Conservation (phyloP, 2,888 invertebrate genomes). For the Drosophila niveifrons region DNA sequence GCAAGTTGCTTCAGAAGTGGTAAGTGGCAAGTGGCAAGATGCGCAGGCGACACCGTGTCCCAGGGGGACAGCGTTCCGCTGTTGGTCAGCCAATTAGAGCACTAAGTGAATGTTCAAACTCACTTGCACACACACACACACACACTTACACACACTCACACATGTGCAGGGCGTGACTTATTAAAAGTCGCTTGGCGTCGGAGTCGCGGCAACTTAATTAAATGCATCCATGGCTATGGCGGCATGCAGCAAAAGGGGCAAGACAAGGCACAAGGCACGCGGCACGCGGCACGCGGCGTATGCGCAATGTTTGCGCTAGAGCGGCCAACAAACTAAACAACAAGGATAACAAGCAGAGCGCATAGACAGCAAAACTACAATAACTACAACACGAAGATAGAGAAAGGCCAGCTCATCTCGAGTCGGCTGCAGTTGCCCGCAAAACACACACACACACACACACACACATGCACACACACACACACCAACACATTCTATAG, state of each 20-base stretch:
- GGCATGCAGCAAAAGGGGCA: constrained; percentile 21
- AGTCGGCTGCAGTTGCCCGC: constrained; percentile 32
- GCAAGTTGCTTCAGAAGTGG: background rate
- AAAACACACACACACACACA: constrained; percentile 20
- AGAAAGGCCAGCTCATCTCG: constrained; percentile 7
- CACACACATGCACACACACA: background rate
- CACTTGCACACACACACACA: background rate
- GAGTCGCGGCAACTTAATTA: constrained; percentile 60
- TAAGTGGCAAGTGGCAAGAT: background rate
- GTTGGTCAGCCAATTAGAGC: constrained; percentile 42
- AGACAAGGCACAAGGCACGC: constrained; percentile 1
- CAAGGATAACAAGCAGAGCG: constrained; percentile 37
- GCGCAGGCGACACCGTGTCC: background rate
- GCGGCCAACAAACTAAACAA: constrained; percentile 45
- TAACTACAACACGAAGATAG: background rate
- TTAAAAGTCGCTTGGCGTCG: constrained; percentile 41
- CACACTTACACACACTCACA: background rate
- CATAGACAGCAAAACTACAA: constrained; percentile 21
- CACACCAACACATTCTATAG: background rate
- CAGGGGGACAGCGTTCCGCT: constrained; percentile 5
- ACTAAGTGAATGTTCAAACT: constrained; percentile 24
- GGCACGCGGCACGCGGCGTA: constrained; percentile 44
- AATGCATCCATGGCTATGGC: constrained; percentile 43
- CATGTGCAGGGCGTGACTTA: constrained; percentile 39
- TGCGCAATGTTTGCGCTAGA: constrained; percentile 56